These are phyloP conservation scores for Oncorhynchus nerka DNA, from an alignment of 2,113 vertebrate species.

Conservation along the genomic window DNA sequence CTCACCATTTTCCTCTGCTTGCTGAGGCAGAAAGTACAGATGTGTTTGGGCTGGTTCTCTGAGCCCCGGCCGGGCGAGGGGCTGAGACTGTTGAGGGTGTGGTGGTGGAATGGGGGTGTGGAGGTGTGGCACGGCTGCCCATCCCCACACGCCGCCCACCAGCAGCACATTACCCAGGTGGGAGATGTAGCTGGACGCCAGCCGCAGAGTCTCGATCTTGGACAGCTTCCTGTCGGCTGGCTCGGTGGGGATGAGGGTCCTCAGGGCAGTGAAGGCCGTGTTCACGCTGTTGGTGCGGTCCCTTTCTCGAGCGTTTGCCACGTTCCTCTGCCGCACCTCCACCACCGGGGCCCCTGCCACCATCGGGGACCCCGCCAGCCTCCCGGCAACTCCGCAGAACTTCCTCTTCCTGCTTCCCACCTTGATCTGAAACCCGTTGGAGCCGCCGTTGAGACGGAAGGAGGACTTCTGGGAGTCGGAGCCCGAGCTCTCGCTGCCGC, in stretches of 20 bases:
- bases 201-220: constrained; percentile 90
- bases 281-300: constrained; percentile 98
- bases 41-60: constrained; percentile 89
- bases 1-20: constrained; percentile 94
- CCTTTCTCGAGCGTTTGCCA: constrained; percentile 89
- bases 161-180: constrained; percentile 91
- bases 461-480: constrained; percentile 81
- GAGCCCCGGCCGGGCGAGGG: constrained; percentile 68
- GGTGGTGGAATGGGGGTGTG: constrained; percentile 82
- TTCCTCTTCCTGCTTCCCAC: constrained; percentile 73
- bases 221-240: constrained; percentile 92
- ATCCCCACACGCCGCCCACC: constrained; percentile 83
- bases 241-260: constrained; percentile 96
- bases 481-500: constrained; percentile 87
- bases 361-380: constrained; percentile 41
- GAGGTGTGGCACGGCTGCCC: constrained; percentile 89
- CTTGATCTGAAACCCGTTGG: constrained; percentile 78
- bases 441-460: constrained; percentile 70
- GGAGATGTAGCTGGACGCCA: constrained; percentile 95
- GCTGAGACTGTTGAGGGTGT: constrained; percentile 48
- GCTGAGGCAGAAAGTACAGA: constrained; percentile 99
- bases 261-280: constrained; percentile 92
- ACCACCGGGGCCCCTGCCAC: constrained; percentile 40
- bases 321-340: constrained; percentile 86
- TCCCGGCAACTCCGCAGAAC: constrained; percentile 64